Conservation (phyloP, 1,140 invertebrate species). For the Diorhabda elongata region DNA sequence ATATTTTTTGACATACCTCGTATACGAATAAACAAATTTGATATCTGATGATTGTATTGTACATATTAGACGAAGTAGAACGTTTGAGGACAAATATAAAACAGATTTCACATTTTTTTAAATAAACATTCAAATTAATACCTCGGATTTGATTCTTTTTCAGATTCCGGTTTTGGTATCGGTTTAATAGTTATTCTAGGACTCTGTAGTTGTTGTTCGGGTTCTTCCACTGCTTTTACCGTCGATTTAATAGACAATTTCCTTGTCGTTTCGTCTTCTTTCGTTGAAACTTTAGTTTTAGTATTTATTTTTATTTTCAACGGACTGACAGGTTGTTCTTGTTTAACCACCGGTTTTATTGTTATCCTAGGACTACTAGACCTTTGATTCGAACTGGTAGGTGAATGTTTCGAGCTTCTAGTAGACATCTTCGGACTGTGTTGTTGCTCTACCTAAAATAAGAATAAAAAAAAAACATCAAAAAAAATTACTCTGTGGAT, state of each 20-base stretch:
- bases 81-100: no score
- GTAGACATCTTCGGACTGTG: slow-evolving; percentile 40
- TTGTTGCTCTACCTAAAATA: slow-evolving; percentile 23
- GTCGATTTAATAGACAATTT: slow-evolving; percentile 42
- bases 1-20: no score
- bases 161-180: slow-evolving; percentile 33
- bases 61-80: no score
- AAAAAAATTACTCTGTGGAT: neutral
- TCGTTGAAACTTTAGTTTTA: slow-evolving; percentile 19
- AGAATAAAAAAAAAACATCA: neutral
- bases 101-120: no score
- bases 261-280: slow-evolving; percentile 29
- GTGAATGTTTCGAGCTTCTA: slow-evolving; percentile 28
- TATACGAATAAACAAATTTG: no score
- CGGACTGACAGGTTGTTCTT: slow-evolving; percentile 29
- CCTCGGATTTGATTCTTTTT: slow-evolving; percentile 27
- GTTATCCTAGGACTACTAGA: slow-evolving; percentile 41
- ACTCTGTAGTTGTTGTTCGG: slow-evolving; percentile 19
- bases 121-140: neutral
- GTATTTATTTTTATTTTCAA: slow-evolving; percentile 43
- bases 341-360: slow-evolving; percentile 44
- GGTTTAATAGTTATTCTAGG: slow-evolving; percentile 44
- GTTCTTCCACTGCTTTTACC: slow-evolving; percentile 28
- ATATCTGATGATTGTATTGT: no score
- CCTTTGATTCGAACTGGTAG: slow-evolving; percentile 30